Conservation (phyloP, 2,113 vertebrate genomes). For the Aldabrachelys gigantea region DNA sequence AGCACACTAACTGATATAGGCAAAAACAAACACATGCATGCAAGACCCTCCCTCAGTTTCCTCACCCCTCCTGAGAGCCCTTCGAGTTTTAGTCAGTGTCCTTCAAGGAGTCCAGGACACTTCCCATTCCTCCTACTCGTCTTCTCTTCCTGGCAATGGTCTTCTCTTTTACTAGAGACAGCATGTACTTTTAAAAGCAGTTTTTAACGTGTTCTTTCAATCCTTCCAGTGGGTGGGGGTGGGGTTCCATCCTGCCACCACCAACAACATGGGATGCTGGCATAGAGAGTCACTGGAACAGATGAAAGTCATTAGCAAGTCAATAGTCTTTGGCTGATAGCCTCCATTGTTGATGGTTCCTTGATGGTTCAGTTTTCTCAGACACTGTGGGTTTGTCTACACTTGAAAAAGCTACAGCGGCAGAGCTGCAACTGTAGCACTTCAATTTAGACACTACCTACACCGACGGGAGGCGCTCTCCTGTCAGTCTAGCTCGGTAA, state of each 20-base stretch:
- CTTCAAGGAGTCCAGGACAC: neutral
- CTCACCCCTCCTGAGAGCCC: too few relatives aligned
- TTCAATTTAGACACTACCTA: neutral
- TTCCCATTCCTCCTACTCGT: neutral
- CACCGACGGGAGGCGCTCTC: neutral
- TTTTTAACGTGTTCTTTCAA: neutral
- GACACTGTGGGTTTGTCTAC: neutral
- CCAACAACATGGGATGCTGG: neutral
- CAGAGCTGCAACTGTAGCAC: neutral
- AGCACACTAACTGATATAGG: too few relatives aligned
- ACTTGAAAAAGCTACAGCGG: neutral
- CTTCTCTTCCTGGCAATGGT: neutral
- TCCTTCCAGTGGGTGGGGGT: neutral
- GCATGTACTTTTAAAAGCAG: neutral
- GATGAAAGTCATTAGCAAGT: conserved; percentile 12
- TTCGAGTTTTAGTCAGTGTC: neutral
- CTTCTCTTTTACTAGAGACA: neutral
- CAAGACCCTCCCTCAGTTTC: neutral
- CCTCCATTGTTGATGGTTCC: conserved; percentile 45
- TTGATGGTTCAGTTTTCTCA: conserved; percentile 29
- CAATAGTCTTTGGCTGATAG: conserved; percentile 42
- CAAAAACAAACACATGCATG: too few relatives aligned
- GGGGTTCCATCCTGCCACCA: neutral
- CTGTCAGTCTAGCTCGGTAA: neutral
- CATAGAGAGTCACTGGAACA: neutral